Evolutionary conservation across 1,140 invertebrate species (phyloP), one percentile per base, ranked within the genome.

Genomic region (Tetraneura akinire): DNA sequence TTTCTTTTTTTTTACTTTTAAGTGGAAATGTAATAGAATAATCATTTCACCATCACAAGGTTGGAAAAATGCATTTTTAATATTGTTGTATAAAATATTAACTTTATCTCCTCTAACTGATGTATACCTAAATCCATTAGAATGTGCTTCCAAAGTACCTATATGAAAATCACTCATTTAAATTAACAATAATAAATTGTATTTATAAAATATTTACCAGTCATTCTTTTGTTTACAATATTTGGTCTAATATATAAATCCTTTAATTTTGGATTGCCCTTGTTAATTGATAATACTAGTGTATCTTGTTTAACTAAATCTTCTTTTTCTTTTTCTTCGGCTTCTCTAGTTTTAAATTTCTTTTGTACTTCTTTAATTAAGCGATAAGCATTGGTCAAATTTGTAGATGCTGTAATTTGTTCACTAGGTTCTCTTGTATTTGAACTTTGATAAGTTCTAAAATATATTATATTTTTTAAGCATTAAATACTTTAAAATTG

Each of bases 31-130:
- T 64, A 99, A 88, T 10, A 99, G 87, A 85, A 99, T 99, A 74
- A 99, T 98, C 97, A 99, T 99, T 89, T 99, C 98, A 80, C 96
- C 94, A 87, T 99, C 98, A 86, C 98, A 99, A 0, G 98, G 98
- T 88, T 99, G 98, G 87, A 98, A 99, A 87, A 99, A 98, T 9
- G 98, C 97, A 86, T 99, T 97, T 85, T 98, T 98, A 82, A 99
- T 99, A 86, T 99, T 99, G 87, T 99, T 99, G 85, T 99, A 99
- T 23, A 99, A 87, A 83, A 99, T 98, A 85, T 99, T 98, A 1
- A 99, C 97, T 90, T 99, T 99, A 84, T 99, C 98, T 13, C 98
- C 97, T 83, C 97, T 90, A 3, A 99, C 94, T 3, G 97, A 98
- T 3, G 96, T 99, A 84, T 99, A 99, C 26, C 98, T 91, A 85